phyloP scores from a whole-genome alignment of 2,888 invertebrate genomes.

The Branchipolynoe longqiensis region DNA sequence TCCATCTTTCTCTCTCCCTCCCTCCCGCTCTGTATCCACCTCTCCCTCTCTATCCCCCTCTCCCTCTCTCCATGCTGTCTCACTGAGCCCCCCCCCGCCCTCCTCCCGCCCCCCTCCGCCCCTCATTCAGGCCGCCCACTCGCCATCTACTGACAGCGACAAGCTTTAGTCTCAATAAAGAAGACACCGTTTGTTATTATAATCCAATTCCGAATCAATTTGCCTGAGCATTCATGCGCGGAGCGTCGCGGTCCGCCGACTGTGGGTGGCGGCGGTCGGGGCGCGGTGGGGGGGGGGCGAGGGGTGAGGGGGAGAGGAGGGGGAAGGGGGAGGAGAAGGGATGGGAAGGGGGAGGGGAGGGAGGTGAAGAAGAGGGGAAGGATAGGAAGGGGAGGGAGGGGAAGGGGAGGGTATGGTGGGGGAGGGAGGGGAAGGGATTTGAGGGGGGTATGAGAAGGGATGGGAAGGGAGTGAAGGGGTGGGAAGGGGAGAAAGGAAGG shows the following conservation, averaged over 20 bases:
- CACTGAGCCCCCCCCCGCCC: too few relatives aligned
- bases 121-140: too few relatives aligned
- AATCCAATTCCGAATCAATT: constrained; percentile 56
- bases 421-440: too few relatives aligned
- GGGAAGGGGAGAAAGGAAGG: too few relatives aligned
- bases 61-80: too few relatives aligned
- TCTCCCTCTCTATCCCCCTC: too few relatives aligned
- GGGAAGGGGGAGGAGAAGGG: not conserved
- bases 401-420: not conserved
- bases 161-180: constrained; percentile 43
- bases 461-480: too few relatives aligned
- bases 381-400: not conserved
- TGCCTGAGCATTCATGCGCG: constrained; percentile 22
- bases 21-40: too few relatives aligned
- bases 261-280: too few relatives aligned
- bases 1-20: not conserved
- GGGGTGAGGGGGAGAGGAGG: not conserved
- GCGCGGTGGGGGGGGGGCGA: not conserved
- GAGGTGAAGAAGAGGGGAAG: not conserved
- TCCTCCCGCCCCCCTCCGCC: not conserved
- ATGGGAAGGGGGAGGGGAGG: not conserved
- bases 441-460: too few relatives aligned
- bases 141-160: constrained; percentile 8
- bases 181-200: constrained; percentile 51
- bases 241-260: too few relatives aligned